Conservation (phyloP, 2,113 vertebrate species). For the Aspiorhynchus laticeps region DNA sequence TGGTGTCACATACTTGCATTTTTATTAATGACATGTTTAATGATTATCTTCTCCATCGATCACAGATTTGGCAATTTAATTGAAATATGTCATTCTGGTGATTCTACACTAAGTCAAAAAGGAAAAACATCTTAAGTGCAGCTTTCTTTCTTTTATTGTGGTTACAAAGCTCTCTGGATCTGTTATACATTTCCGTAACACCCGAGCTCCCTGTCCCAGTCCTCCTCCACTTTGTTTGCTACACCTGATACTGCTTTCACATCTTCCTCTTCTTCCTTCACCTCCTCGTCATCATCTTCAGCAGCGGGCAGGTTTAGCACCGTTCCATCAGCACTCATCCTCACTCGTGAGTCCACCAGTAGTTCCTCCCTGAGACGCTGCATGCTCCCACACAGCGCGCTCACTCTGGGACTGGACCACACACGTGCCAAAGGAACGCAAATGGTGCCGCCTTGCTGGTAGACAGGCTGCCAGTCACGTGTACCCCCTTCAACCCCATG, state of each 20-base stretch:
- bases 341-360: constrained; percentile 63
- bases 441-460: constrained; percentile 66
- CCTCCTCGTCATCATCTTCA: constrained; percentile 56
- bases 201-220: constrained; percentile 64
- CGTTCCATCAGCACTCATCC: constrained; percentile 75
- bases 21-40: not conserved
- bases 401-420: constrained; percentile 79
- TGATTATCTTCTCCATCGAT: not conserved
- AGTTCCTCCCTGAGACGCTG: constrained; percentile 73
- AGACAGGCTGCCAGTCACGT: constrained; percentile 59
- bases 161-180: not conserved
- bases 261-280: constrained; percentile 47
- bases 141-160: not conserved
- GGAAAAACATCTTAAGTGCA: not conserved
- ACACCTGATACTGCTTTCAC: constrained; percentile 1
- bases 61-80: not conserved
- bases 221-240: constrained; percentile 53
- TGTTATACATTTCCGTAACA: not conserved
- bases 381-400: constrained; percentile 75
- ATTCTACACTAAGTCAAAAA: not conserved
- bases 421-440: constrained; percentile 81
- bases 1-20: not conserved
- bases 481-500: constrained; percentile 32
- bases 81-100: not conserved
- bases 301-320: constrained; percentile 71